Base-by-base conservation (phyloP, 1,140 invertebrate species). In the Whitmania pigra region DNA sequence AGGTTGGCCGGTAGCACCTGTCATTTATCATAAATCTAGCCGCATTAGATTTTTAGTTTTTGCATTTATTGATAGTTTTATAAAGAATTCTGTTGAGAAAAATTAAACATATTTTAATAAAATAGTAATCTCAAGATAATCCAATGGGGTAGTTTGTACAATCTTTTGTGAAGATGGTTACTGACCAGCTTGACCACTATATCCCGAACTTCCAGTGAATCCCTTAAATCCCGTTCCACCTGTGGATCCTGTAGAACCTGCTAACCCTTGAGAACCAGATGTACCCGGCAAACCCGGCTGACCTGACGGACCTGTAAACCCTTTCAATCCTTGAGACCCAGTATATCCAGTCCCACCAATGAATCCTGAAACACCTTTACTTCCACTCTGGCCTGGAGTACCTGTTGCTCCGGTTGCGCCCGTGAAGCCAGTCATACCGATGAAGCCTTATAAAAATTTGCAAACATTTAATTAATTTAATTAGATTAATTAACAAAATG, bases 191-290 rank as follows among this genome's bases (percentile, higher is more conserved):
- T 53, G 36, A 25, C 67, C 67, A n/a, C 17, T 60, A 43, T 9
- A 43, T 49, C 67, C 72, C 70, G 25, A 53, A 73, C 9, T 22
- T 73, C 72, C 72, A 69, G 72, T 66, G 9, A 25, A 25, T 13
- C 72, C 72, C 9, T 66, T 53, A 18, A 25, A 31, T 49, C 72
- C 72, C 7, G 43, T n/a, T 49, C 27, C 20, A 54, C 72, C 72
- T 53, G 22, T 22, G 17, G 66, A 53, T 22, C 72, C 72, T 31
- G 67, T 27, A 7, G 36, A 29, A 49, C 72, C 72, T 43, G 25
- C 36, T 71, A 43, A 40, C 7, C 72, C 72, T 71, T 15, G 36
- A 22, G 43, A 29, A 17, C 72, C 72, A 71, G 43, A 7, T 71
- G 43, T 17, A 27, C 72, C 72, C 53, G 49, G 36, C 9, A n/a